Conservation (phyloP, 2,888 invertebrate genomes). For the Drosophila nigritarsus region DNA sequence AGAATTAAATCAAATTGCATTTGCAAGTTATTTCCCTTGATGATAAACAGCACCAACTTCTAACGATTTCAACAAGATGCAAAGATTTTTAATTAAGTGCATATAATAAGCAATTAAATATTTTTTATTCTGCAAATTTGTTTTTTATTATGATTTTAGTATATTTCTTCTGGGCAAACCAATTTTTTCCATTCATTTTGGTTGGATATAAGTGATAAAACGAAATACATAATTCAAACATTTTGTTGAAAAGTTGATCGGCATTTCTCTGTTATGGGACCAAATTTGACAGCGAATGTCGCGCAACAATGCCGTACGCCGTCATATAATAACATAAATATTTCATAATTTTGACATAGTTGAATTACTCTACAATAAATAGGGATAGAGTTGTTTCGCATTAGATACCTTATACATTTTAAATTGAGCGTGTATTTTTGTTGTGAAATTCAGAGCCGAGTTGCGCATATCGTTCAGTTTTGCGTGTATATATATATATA, state of each 20-base stretch:
- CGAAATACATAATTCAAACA: background rate
- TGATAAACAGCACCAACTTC: background rate
- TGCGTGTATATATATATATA: conserved; percentile 6
- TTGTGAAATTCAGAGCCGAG: background rate
- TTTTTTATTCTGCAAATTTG: conserved; percentile 1
- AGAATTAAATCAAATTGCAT: background rate
- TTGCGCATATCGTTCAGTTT: background rate
- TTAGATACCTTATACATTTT: conserved; percentile 12
- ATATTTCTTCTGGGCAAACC: background rate
- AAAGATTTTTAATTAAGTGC: conserved; percentile 5
- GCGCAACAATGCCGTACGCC: background rate
- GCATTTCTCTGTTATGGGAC: conserved; percentile 1
- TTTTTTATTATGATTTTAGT: background rate
- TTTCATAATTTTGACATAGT: background rate
- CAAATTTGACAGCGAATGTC: conserved; percentile 2
- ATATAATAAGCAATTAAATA: conserved; percentile 8
- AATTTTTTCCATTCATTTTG: too few relatives aligned
- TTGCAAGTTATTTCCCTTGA: background rate
- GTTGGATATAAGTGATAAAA: background rate
- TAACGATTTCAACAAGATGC: background rate
- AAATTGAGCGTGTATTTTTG: conserved; percentile 1
- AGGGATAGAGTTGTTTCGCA: conserved; percentile 15
- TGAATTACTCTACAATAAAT: conserved; percentile 45
- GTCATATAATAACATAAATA: conserved; percentile 15
- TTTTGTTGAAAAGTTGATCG: background rate